phyloP scores from a whole-genome alignment of 64 coral and sea anemone genomes.

The Montipora efflorescens region DNA sequence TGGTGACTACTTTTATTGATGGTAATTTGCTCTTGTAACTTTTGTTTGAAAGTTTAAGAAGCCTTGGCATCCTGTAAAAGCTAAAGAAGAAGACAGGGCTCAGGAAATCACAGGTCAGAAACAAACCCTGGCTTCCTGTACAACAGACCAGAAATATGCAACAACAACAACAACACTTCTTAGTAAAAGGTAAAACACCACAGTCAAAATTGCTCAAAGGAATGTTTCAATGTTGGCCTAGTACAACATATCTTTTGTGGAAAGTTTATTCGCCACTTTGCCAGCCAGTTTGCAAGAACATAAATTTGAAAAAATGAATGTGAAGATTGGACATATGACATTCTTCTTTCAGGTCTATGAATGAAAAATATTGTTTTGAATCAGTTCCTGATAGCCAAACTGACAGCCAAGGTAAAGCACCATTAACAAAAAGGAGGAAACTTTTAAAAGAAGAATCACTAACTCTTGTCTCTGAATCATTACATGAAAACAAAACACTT shows the following conservation, averaged over 20 bases:
- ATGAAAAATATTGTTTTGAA: neutral
- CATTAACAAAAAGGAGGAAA: slow-evolving; percentile 22
- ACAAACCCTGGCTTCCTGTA: neutral
- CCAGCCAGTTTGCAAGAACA: too few species aligned
- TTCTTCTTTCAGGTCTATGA: neutral
- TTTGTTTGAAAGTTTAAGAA: slow-evolving; percentile 18
- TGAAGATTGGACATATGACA: too few species aligned
- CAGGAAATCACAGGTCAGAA: neutral
- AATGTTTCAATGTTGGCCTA: neutral
- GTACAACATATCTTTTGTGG: too few species aligned
- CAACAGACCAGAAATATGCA: neutral
- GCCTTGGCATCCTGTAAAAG: neutral
- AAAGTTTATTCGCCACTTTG: too few species aligned
- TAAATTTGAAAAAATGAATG: too few species aligned
- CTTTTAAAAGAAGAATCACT: neutral
- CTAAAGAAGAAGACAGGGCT: neutral
- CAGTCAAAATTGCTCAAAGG: too few species aligned
- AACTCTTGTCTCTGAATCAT: neutral
- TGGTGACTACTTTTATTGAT: neutral
- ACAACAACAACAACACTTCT: neutral
- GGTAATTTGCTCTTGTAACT: neutral
- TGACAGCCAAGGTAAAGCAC: neutral
- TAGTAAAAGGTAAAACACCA: neutral
- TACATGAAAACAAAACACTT: slow-evolving; percentile 6
- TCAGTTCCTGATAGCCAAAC: neutral